Evolutionary conservation across 92 coral and sea anemone genomes (phyloP).

Genomic region (Porites rus): DNA sequence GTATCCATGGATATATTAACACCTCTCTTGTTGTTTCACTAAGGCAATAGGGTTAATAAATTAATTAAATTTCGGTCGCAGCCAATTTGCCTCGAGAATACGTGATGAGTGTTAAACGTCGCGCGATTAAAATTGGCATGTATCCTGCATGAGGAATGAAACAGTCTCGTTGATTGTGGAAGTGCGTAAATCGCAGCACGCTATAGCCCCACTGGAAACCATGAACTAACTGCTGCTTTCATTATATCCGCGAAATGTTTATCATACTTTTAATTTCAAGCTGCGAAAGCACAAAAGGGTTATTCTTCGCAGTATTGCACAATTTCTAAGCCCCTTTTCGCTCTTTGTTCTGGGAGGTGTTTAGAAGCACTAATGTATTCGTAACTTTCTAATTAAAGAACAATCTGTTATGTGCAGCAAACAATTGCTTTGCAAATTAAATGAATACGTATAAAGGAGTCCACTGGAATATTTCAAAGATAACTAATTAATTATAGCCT

Average conservation of each 20-base stretch:
- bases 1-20: slow-evolving; percentile 79
- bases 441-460: slow-evolving; percentile 79
- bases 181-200: slow-evolving; percentile 40
- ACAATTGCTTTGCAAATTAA: slow-evolving; percentile 95
- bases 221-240: slow-evolving; percentile 32
- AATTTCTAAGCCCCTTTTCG: slow-evolving; percentile 31
- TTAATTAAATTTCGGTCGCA: slow-evolving; percentile 73
- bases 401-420: slow-evolving; percentile 80
- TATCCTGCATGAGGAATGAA: not conserved
- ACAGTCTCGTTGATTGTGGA: slow-evolving; percentile 1
- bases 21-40: slow-evolving; percentile 65
- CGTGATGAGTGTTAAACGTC: slow-evolving; percentile 16
- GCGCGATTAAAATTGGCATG: not conserved
- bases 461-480: slow-evolving; percentile 61
- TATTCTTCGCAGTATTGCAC: slow-evolving; percentile 38
- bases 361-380: slow-evolving; percentile 78
- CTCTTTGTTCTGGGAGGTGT: slow-evolving; percentile 68
- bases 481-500: slow-evolving; percentile 82
- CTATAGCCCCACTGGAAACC: slow-evolving; percentile 46
- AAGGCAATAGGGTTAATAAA: slow-evolving; percentile 75
- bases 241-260: slow-evolving; percentile 63
- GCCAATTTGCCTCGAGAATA: slow-evolving; percentile 26
- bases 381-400: slow-evolving; percentile 87
- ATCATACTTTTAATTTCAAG: slow-evolving; percentile 65
- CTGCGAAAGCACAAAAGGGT: slow-evolving; percentile 66